Conservation (phyloP, 2,113 vertebrate genomes). For the Grammomys surdaster region DNA sequence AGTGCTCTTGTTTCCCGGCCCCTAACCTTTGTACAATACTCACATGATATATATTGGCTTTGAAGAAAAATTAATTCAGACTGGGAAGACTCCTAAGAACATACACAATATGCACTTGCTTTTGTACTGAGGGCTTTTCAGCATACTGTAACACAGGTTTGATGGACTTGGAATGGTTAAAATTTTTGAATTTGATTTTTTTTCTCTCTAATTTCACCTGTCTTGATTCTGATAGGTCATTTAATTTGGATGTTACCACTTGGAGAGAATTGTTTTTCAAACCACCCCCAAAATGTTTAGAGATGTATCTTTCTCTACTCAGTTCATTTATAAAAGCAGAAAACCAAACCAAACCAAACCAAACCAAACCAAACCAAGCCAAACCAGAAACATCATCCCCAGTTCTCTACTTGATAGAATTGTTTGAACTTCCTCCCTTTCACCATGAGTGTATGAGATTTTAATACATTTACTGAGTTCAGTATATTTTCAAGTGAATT, state of each 20-base stretch:
- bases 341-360: background rate
- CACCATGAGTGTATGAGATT: background rate
- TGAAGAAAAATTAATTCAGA: background rate
- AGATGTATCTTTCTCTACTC: background rate
- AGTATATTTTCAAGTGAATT: background rate
- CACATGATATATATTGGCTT: background rate
- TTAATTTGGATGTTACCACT: background rate
- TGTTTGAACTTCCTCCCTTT: background rate
- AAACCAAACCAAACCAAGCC: background rate
- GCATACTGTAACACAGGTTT: background rate
- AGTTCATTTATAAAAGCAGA: background rate
- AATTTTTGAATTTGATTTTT: background rate
- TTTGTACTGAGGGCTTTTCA: background rate
- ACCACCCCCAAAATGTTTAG: background rate
- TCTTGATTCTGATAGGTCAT: constrained; percentile 11
- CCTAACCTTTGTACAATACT: background rate
- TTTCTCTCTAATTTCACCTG: background rate
- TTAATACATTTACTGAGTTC: background rate
- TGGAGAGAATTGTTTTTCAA: constrained; percentile 15
- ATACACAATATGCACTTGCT: background rate
- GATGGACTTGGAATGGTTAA: background rate
- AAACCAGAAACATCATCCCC: background rate
- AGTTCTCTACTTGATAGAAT: background rate
- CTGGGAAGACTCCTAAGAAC: background rate
- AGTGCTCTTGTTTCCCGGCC: background rate